A percentile compares a stretch with the other conserved stretches of the same genome.
Evolutionary conservation across 2,888 invertebrate genomes (phyloP).

Genomic region (Chaetogeoica ovagalla): DNA sequence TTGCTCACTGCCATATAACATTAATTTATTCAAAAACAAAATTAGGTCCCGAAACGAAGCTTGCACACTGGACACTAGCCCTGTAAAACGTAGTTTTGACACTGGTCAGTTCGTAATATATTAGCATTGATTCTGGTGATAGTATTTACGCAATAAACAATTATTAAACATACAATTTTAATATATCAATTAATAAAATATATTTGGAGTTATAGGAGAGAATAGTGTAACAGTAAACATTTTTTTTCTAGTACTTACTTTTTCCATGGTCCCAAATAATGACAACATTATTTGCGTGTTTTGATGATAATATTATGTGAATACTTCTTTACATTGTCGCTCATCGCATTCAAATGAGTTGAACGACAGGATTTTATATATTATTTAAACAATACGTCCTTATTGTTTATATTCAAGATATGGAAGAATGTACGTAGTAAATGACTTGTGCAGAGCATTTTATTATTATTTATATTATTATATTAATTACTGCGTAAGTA

Average conservation of each 20-base stretch:
- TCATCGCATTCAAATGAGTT: conserved; percentile 14
- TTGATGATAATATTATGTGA: not conserved
- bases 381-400: not conserved
- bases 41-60: too few species aligned
- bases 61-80: too few species aligned
- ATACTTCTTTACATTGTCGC: conserved; percentile 19
- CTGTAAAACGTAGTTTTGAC: too few species aligned
- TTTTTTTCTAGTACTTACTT: conserved; percentile 6
- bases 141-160: too few species aligned
- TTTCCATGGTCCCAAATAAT: conserved; percentile 15
- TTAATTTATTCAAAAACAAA: too few species aligned
- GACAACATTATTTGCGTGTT: not conserved
- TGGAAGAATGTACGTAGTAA: conserved; percentile 34
- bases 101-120: too few species aligned
- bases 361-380: not conserved
- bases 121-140: too few species aligned
- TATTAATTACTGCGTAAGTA: not conserved
- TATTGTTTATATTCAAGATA: conserved; percentile 44
- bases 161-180: too few species aligned
- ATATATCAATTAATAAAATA: too few species aligned
- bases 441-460: not conserved
- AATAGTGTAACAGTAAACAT: not conserved
- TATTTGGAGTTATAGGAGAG: not conserved
- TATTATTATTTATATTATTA: not conserved
- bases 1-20: too few species aligned